A percentile compares a stretch with the other conserved stretches of the same genome.
Conservation (phyloP, 2,113 vertebrate genomes). For the Salvelinus alpinus region DNA sequence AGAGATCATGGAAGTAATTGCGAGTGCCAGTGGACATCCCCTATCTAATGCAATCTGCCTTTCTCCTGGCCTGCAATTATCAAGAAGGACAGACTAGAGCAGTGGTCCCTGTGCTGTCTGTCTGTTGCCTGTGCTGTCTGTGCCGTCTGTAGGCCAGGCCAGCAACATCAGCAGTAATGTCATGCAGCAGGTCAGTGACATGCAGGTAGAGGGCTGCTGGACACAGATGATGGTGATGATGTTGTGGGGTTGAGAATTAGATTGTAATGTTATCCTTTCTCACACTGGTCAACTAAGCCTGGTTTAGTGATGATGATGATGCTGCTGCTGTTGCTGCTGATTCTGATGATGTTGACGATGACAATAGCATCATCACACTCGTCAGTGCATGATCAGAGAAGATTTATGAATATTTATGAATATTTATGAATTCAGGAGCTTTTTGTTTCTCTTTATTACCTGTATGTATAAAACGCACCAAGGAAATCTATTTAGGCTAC, state of each 20-base stretch:
- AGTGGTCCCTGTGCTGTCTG: constrained; percentile 15
- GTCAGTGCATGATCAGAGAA: too few relatives aligned
- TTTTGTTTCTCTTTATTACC: too few relatives aligned
- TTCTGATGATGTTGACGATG: too few relatives aligned
- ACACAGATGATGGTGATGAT: background rate
- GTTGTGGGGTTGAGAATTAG: background rate
- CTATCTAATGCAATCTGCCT: constrained; percentile 61
- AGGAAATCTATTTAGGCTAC: background rate
- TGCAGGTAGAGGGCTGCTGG: background rate
- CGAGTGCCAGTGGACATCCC: constrained; percentile 53
- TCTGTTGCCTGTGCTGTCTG: too few relatives aligned
- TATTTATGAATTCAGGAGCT: too few relatives aligned
- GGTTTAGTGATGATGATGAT: background rate
- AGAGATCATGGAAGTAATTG: constrained; percentile 59
- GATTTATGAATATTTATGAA: too few relatives aligned
- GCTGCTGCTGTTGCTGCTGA: too few relatives aligned
- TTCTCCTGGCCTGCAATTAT: constrained; percentile 58
- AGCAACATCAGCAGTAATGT: background rate
- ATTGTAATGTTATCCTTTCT: background rate
- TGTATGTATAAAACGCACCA: too few relatives aligned
- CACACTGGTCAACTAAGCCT: background rate
- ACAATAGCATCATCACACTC: too few relatives aligned
- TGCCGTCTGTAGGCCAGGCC: background rate
- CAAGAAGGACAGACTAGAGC: constrained; percentile 47
- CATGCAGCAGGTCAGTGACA: background rate